A percentile compares a stretch with the other conserved stretches of the same genome.
These are phyloP conservation scores for Arctia plantaginis DNA, from an alignment of 2,888 invertebrate species.

Conservation along the genomic window DNA sequence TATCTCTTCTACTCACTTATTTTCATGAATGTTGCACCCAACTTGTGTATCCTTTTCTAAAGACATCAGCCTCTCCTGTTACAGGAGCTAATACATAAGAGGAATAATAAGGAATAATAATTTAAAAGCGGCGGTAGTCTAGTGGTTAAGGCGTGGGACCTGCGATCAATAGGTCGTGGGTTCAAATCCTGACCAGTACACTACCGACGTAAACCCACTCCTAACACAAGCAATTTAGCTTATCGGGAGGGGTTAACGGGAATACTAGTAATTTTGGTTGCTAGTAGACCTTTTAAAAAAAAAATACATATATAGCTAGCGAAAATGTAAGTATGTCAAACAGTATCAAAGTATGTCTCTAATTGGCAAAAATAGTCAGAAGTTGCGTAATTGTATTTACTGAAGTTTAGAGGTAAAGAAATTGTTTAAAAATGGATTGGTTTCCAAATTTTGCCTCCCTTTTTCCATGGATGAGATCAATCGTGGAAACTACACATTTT, in stretches of 20 bases:
- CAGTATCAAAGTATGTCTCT: not conserved
- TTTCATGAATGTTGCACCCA: slow-evolving; percentile 96
- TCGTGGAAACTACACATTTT: not conserved
- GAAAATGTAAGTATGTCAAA: not conserved
- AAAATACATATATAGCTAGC: no score
- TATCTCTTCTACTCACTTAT: slow-evolving; percentile 98
- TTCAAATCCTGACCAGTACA: no score
- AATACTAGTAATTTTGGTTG: no score
- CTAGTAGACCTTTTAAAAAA: no score
- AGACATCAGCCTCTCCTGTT: not conserved
- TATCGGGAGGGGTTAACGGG: no score
- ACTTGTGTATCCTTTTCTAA: slow-evolving; percentile 93
- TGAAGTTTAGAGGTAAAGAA: not conserved
- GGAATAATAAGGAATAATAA: no score
- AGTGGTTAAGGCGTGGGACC: no score
- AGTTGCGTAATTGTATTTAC: not conserved
- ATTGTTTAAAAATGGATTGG: not conserved
- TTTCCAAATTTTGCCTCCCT: not conserved
- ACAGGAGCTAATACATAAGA: no score
- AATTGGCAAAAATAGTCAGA: not conserved
- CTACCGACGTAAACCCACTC: no score
- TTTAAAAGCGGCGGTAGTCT: no score
- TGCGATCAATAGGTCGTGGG: no score
- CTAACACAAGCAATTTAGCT: no score
- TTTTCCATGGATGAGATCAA: not conserved